A percentile compares a stretch with the other conserved stretches of the same genome.
phyloP scores from a whole-genome alignment of 2,888 invertebrate species.

The Diploptera punctata region DNA sequence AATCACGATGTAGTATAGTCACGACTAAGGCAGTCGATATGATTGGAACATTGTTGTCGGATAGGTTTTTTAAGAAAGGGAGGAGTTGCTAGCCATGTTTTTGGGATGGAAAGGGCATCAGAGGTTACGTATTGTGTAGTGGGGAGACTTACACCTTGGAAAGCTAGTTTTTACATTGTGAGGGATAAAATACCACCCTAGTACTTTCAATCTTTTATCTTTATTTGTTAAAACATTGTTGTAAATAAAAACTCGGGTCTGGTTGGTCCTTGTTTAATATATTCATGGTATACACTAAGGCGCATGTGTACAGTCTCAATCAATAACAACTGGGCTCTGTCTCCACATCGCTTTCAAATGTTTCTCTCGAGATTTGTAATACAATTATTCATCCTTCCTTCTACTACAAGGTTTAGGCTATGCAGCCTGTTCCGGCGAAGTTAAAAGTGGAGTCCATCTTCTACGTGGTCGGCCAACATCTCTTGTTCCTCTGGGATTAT shows the following conservation, averaged over 20 bases:
- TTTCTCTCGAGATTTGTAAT: too few species aligned
- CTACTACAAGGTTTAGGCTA: too few species aligned
- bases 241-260: background rate
- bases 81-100: slow-evolving; percentile 5
- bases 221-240: slow-evolving; percentile 2
- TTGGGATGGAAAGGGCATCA: slow-evolving; percentile 8
- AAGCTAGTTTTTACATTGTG: background rate
- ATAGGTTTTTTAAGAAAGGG: background rate
- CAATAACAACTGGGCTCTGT: too few species aligned
- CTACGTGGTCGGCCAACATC: too few species aligned
- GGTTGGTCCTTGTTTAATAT: slow-evolving; percentile 1
- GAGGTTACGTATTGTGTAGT: background rate
- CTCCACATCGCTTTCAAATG: too few species aligned
- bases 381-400: too few species aligned
- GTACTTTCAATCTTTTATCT: slow-evolving; percentile 1
- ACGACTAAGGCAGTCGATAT: background rate
- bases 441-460: too few species aligned
- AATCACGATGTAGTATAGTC: background rate
- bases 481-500: too few species aligned
- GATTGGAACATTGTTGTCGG: background rate
- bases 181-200: background rate
- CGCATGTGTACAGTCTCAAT: background rate
- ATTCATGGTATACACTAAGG: background rate
- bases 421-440: too few species aligned
- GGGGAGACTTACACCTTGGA: background rate